Percentiles rank a stretch among this genome's conserved stretches.
Evolutionary conservation across 2,888 invertebrate species (phyloP).

Genomic region (Galerucella pusilla): DNA sequence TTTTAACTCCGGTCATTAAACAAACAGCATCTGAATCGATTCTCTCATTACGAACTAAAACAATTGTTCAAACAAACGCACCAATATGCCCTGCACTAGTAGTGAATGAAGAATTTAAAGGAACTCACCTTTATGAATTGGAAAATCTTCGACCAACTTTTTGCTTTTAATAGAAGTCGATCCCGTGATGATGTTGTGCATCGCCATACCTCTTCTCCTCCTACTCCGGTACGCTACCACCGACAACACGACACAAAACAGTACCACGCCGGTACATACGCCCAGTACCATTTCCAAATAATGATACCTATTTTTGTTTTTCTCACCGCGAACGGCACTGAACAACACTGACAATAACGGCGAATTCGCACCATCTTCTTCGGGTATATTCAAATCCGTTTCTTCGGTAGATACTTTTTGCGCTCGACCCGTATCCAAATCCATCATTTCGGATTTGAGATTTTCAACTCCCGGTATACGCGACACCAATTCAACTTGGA

Average conservation of each 20-base stretch:
- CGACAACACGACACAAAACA: constrained; percentile 67
- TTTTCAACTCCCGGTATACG: constrained; percentile 72
- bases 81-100: no score
- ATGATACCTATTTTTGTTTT: constrained; percentile 68
- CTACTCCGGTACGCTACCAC: constrained; percentile 70
- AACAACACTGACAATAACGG: constrained; percentile 72
- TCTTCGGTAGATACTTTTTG: constrained; percentile 74
- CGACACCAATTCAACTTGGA: constrained; percentile 78
- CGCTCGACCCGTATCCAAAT: constrained; percentile 73
- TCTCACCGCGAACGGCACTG: constrained; percentile 73
- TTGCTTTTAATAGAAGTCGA: constrained; percentile 71
- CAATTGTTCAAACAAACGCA: no score
- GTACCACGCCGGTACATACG: constrained; percentile 69
- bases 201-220: constrained; percentile 68
- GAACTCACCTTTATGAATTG: constrained; percentile 54
- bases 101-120: background rate
- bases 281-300: constrained; percentile 71
- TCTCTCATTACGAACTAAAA: no score
- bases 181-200: constrained; percentile 71
- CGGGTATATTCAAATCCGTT: constrained; percentile 70
- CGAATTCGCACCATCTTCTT: constrained; percentile 65
- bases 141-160: constrained; percentile 72
- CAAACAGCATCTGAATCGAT: no score
- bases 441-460: constrained; percentile 74
- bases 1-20: no score